A percentile compares a stretch with the other conserved stretches of the same genome.
These are phyloP conservation scores for Rhodinocichla rosea DNA, from an alignment of 2,113 vertebrate species.

Conservation along the genomic window DNA sequence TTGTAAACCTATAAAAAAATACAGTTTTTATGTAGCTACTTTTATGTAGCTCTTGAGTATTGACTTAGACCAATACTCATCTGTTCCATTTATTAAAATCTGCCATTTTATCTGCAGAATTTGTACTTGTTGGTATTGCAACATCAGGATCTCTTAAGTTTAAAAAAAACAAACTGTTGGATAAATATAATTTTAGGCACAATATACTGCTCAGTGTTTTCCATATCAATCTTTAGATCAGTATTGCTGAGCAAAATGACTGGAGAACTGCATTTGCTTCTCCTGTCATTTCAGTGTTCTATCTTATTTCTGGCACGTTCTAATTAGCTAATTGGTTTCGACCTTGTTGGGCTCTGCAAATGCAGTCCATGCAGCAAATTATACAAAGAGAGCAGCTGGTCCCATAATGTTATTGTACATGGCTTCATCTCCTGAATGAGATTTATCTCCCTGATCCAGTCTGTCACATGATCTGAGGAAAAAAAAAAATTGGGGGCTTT, in stretches of 20 bases:
- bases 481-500: neutral
- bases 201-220: neutral
- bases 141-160: neutral
- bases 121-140: neutral
- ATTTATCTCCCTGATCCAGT: constrained; percentile 52
- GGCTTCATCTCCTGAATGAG: constrained; percentile 34
- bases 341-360: constrained; percentile 44
- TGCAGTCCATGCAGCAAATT: constrained; percentile 15
- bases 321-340: constrained; percentile 61
- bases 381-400: constrained; percentile 60
- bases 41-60: constrained; percentile 27
- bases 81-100: neutral
- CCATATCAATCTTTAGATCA: neutral
- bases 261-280: neutral
- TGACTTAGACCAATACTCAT: constrained; percentile 23
- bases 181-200: neutral
- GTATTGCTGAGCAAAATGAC: neutral
- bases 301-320: constrained; percentile 54
- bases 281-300: constrained; percentile 2
- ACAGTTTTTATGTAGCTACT: constrained; percentile 1
- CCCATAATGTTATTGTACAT: neutral
- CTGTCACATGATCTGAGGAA: constrained; percentile 2
- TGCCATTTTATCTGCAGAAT: neutral
- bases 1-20: neutral
- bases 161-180: neutral